These are phyloP conservation scores for Pycnonotus jocosus DNA, from an alignment of 2,113 vertebrate species.

Conservation along the genomic window DNA sequence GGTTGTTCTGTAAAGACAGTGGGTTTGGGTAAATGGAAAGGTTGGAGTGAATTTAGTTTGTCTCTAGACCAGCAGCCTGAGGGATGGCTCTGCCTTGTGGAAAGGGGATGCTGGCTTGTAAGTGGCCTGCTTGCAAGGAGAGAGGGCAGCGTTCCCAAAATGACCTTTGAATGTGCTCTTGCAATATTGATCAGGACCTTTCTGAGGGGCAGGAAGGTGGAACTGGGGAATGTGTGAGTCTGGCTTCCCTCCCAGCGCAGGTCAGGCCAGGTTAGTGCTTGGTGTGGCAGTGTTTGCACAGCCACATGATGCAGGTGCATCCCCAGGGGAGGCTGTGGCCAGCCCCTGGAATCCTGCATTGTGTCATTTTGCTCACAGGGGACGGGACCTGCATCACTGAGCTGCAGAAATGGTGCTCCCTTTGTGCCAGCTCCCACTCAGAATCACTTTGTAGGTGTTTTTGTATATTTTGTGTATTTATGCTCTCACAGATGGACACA, in stretches of 20 bases:
- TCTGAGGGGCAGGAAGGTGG: not conserved
- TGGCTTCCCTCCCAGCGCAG: not conserved
- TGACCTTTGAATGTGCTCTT: not conserved
- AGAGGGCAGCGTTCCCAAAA: not conserved
- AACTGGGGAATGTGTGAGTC: fast-evolving
- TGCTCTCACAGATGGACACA: not conserved
- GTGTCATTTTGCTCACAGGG: fast-evolving
- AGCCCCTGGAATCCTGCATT: not conserved
- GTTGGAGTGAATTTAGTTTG: not conserved
- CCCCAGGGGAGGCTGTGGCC: not conserved
- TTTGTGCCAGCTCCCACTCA: not conserved
- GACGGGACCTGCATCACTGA: fast-evolving
- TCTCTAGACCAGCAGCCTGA: not conserved
- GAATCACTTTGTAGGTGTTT: not conserved
- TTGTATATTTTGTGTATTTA: conserved; percentile 13
- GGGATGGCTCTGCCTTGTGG: not conserved
- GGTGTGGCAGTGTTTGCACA: not conserved
- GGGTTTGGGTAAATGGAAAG: not conserved
- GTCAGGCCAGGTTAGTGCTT: not conserved
- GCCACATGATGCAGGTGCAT: not conserved
- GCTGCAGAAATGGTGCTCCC: not conserved
- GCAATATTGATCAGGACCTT: not conserved
- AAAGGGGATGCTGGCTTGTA: not conserved
- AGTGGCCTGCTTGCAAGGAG: not conserved
- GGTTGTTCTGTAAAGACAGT: not conserved